A percentile compares a stretch with the other conserved stretches of the same genome.
Conservation (phyloP, 2,113 vertebrate genomes). For the Pelusios castaneus region DNA sequence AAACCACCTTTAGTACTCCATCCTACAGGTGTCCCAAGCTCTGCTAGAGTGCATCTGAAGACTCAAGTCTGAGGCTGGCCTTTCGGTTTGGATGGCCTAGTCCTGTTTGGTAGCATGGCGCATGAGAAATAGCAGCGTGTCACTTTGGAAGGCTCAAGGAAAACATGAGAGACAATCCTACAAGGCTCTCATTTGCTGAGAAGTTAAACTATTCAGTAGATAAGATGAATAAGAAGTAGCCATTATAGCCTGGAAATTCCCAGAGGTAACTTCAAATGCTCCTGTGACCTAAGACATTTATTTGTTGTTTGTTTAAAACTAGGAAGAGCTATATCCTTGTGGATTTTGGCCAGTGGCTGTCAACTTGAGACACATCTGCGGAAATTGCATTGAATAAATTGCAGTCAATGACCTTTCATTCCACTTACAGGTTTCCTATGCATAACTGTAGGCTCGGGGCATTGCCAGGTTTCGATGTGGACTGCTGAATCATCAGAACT, state of each 20-base stretch:
- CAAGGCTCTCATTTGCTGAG: rapidly evolving
- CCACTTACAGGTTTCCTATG: neutral
- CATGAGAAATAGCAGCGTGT: neutral
- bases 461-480: neutral
- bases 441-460: neutral
- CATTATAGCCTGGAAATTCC: neutral
- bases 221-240: rapidly evolving
- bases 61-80: too few species aligned
- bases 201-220: rapidly evolving
- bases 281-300: neutral
- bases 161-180: neutral
- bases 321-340: neutral
- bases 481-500: slow-evolving; percentile 14
- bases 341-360: rapidly evolving
- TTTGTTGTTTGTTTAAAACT: neutral
- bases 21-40: neutral
- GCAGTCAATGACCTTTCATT: neutral
- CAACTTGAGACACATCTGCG: neutral
- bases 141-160: neutral
- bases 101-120: neutral
- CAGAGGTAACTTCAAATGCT: neutral
- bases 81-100: neutral
- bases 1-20: neutral
- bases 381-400: neutral
- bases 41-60: neutral